phyloP scores from a whole-genome alignment of 1,140 invertebrate genomes.

The Hycleus cichorii region DNA sequence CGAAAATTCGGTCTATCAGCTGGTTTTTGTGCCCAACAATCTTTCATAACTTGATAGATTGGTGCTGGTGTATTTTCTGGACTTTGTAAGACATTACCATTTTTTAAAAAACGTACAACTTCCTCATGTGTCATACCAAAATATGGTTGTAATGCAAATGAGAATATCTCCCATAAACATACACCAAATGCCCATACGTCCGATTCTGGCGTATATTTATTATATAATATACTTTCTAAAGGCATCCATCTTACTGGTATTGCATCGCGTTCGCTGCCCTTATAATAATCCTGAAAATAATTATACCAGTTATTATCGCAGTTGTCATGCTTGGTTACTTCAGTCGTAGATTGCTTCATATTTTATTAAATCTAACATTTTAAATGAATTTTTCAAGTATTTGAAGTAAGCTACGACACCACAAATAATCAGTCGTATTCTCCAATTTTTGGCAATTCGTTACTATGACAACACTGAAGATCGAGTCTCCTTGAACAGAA shows the following conservation, averaged over 20 bases:
- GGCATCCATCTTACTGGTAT: slow-evolving; percentile 95
- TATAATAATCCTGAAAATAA: slow-evolving; percentile 69
- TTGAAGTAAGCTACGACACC: too few species aligned
- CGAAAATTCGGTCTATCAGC: slow-evolving; percentile 76
- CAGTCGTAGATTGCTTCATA: too few species aligned
- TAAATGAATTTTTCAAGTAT: too few species aligned
- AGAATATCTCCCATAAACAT: slow-evolving; percentile 91
- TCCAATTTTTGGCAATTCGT: too few species aligned
- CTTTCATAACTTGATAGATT: slow-evolving; percentile 88
- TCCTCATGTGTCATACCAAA: slow-evolving; percentile 94
- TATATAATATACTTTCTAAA: slow-evolving; percentile 87
- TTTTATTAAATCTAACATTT: too few species aligned
- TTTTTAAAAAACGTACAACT: slow-evolving; percentile 87
- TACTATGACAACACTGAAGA: too few species aligned
- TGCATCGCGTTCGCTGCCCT: slow-evolving; percentile 87
- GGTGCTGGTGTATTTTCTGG: slow-evolving; percentile 85
- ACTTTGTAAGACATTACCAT: slow-evolving; percentile 77
- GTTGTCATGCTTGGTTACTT: too few species aligned
- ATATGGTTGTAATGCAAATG: slow-evolving; percentile 88
- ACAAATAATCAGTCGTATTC: background rate
- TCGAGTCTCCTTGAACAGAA: too few species aligned
- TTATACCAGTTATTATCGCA: background rate
- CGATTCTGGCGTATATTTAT: slow-evolving; percentile 87
- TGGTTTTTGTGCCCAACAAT: slow-evolving; percentile 86
- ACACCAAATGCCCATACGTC: slow-evolving; percentile 94